These are phyloP conservation scores for Pseudomyrmex concolor DNA, from an alignment of 1,140 invertebrate genomes.

Conservation along the genomic window DNA sequence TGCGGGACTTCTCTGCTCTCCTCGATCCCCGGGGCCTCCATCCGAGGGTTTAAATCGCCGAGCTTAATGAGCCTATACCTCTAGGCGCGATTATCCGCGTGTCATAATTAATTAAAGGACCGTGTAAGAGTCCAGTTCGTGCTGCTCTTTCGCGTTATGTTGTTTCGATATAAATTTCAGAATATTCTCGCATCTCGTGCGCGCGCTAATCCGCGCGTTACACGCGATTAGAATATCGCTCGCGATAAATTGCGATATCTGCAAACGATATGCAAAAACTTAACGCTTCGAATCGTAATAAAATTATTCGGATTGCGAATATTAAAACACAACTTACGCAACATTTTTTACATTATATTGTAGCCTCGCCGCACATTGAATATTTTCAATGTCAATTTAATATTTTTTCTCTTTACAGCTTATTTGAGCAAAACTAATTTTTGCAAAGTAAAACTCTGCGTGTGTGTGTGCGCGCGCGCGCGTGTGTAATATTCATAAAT, in stretches of 20 bases:
- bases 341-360: no score
- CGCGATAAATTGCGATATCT: conserved; percentile 32
- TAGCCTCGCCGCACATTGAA: no score
- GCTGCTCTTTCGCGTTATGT: background rate
- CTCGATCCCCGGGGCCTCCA: background rate
- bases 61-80: conserved; percentile 20
- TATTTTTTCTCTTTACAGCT: no score
- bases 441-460: no score
- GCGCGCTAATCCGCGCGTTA: conserved; percentile 16
- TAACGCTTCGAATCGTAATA: background rate
- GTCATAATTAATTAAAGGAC: conserved; percentile 42
- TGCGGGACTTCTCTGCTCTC: background rate
- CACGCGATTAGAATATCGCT: background rate
- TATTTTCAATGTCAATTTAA: no score
- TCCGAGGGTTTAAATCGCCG: conserved; percentile 18
- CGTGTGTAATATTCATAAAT: no score
- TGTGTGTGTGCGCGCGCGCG: no score
- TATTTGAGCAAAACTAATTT: no score
- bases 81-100: conserved; percentile 15
- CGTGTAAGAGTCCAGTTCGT: no score
- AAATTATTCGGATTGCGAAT: background rate
- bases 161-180: background rate
- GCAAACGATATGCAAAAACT: background rate
- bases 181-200: background rate
- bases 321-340: background rate